A percentile compares a stretch with the other conserved stretches of the same genome.
Conservation (phyloP, 2,888 invertebrate genomes). For the Rhagonycha lutea region DNA sequence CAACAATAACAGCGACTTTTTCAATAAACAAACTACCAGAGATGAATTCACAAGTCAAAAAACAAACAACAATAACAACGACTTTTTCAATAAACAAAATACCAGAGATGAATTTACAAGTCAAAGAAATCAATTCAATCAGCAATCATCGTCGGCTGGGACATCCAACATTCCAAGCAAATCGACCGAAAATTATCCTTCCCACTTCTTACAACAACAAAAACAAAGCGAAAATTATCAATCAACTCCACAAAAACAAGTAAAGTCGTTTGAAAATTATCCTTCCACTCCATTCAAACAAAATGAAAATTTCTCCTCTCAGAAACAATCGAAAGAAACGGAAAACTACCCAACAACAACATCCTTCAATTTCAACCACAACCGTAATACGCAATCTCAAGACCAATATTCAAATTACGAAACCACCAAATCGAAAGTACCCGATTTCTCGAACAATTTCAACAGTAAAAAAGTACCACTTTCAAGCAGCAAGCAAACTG, state of each 20-base stretch:
- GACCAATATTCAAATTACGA: slow-evolving; percentile 29
- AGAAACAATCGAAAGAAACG: slow-evolving; percentile 33
- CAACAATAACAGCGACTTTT: slow-evolving; percentile 17
- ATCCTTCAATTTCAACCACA: slow-evolving; percentile 12
- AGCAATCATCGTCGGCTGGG: neutral
- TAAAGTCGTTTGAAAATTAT: slow-evolving; percentile 18
- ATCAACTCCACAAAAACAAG: slow-evolving; percentile 27
- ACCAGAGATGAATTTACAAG: slow-evolving; percentile 8
- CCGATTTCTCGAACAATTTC: slow-evolving; percentile 33
- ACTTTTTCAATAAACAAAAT: slow-evolving; percentile 19
- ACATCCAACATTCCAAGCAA: neutral
- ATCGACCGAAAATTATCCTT: neutral
- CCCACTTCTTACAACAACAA: neutral
- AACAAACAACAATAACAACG: slow-evolving; percentile 8
- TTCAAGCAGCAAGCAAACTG: slow-evolving; percentile 30
- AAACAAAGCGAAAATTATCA: slow-evolving; percentile 46
- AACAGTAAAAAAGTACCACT: slow-evolving; percentile 33
- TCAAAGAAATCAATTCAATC: slow-evolving; percentile 26
- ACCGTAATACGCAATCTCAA: slow-evolving; percentile 6
- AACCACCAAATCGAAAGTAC: slow-evolving; percentile 34
- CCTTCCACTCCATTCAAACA: slow-evolving; percentile 14
- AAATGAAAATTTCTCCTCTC: slow-evolving; percentile 33
- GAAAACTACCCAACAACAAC: slow-evolving; percentile 37
- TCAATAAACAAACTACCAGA: slow-evolving; percentile 17
- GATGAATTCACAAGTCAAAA: slow-evolving; percentile 7